Evolutionary conservation across 2,888 invertebrate species (phyloP), one percentile per base, ranked within the genome.

Genomic region (Hemicrepidius hirtus): DNA sequence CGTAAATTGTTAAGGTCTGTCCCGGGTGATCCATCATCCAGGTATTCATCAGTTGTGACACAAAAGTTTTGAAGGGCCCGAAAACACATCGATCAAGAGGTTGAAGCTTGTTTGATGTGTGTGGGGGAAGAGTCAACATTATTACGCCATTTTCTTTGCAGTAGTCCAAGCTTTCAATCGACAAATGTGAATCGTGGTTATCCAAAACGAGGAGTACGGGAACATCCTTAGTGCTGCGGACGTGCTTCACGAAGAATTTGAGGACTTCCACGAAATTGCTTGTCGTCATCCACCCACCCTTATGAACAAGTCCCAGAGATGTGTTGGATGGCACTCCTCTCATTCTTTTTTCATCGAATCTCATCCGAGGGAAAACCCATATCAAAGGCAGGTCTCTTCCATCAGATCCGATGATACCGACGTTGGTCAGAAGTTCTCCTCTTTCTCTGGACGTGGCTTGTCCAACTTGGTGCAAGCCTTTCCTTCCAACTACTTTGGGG

Each of bases 201-300:
- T n/a, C n/a, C 75, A 37, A 78, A 77, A 18, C 82, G 63, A 32
- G 69, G 62, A 24, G 83, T 72, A 63, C 83, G 81, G 6, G 73
- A 66, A 62, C 82, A n/a, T n/a, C n/a, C n/a, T n/a, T n/a, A n/a
- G n/a, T n/a, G n/a, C n/a, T n/a, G n/a, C n/a, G n/a, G n/a, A n/a
- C 79, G 71, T 82, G 82, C 62, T 81, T 82, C 63, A 81, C 83
- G 4, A 81, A 71, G 41, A 83, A 80, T 66, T 81, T 68, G 50
- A 84, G 68, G 46, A 81, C 82, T 6, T 78, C 66, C 12, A 79
- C 3, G 75, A 84, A 85, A 32, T 81, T 77, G 12, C 68, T 64
- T 6, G 59, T 75, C 18, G 76, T 83, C 79, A 82, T 82, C 83
- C 83, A 84, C 0, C 83, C 83, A 70, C 72, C 73, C 3, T 64